These are phyloP conservation scores for Cyanoderma ruficeps DNA, from an alignment of 2,113 vertebrate genomes.

Conservation along the genomic window DNA sequence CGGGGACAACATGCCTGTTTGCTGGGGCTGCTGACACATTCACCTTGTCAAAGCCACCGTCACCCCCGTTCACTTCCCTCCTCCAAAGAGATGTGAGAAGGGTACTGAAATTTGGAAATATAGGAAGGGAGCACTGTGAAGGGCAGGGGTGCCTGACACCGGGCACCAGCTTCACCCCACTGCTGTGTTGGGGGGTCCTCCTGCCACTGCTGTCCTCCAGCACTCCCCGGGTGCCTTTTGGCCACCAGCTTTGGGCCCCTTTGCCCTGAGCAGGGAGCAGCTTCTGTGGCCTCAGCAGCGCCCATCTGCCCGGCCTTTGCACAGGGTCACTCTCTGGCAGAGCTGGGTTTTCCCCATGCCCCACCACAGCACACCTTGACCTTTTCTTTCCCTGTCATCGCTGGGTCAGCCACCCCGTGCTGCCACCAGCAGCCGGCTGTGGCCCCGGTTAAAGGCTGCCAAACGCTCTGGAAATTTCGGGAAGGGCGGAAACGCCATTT, in stretches of 20 bases:
- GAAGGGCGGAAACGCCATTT: background rate
- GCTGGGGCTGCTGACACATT: background rate
- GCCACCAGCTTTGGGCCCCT: fast-evolving
- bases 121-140: fast-evolving
- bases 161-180: background rate
- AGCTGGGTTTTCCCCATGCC: background rate
- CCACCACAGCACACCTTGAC: background rate
- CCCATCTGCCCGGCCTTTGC: fast-evolving
- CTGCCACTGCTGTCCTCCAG: background rate
- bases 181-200: background rate
- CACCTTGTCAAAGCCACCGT: background rate
- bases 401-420: background rate
- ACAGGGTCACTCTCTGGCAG: background rate
- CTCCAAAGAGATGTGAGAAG: background rate
- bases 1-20: fast-evolving
- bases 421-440: fast-evolving
- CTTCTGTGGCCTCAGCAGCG: background rate
- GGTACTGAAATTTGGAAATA: background rate
- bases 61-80: background rate
- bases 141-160: background rate
- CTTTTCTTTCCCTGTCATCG: background rate
- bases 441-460: background rate
- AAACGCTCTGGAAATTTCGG: background rate
- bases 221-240: background rate
- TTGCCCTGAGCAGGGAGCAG: background rate